Percentiles rank a stretch among this genome's conserved stretches.
These are phyloP conservation scores for Dallia pectoralis DNA, from an alignment of 2,797 vertebrate species.

Conservation along the genomic window DNA sequence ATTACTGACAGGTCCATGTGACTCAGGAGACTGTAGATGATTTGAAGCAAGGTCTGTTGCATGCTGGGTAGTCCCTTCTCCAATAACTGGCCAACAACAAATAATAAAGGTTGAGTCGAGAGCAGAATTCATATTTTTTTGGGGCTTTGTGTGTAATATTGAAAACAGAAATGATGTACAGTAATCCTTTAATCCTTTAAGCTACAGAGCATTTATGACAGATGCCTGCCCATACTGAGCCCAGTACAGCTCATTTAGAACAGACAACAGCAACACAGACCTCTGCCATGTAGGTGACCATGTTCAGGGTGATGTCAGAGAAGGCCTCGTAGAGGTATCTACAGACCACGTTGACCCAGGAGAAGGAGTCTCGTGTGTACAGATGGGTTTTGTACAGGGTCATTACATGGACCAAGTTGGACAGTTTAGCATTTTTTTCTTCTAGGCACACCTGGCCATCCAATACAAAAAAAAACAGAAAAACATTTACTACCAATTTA, in stretches of 20 bases:
- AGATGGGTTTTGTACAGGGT: conserved; percentile 95
- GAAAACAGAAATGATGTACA: too few species aligned
- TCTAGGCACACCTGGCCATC: conserved; percentile 87
- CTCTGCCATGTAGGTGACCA: conserved; percentile 97
- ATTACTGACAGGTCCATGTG: conserved; percentile 92
- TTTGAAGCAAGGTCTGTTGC: conserved; percentile 94
- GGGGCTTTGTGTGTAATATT: too few species aligned
- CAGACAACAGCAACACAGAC: conserved; percentile 55
- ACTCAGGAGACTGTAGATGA: conserved; percentile 95
- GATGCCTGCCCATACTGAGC: neutral
- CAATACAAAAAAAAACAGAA: conserved; percentile 14
- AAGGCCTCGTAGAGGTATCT: conserved; percentile 96
- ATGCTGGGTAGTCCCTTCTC: conserved; percentile 95
- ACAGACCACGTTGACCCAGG: conserved; percentile 97
- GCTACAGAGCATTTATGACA: neutral
- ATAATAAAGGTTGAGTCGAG: neutral
- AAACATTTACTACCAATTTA: neutral
- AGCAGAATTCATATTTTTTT: too few species aligned
- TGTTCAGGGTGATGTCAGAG: conserved; percentile 86
- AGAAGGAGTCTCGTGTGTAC: conserved; percentile 92
- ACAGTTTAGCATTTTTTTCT: conserved; percentile 94
- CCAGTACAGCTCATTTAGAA: neutral
- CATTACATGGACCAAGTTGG: conserved; percentile 97
- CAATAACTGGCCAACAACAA: conserved; percentile 75
- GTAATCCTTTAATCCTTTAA: too few species aligned